These are phyloP conservation scores for Melikaiella ostensackeni DNA, from an alignment of 2,888 invertebrate species.

Conservation along the genomic window DNA sequence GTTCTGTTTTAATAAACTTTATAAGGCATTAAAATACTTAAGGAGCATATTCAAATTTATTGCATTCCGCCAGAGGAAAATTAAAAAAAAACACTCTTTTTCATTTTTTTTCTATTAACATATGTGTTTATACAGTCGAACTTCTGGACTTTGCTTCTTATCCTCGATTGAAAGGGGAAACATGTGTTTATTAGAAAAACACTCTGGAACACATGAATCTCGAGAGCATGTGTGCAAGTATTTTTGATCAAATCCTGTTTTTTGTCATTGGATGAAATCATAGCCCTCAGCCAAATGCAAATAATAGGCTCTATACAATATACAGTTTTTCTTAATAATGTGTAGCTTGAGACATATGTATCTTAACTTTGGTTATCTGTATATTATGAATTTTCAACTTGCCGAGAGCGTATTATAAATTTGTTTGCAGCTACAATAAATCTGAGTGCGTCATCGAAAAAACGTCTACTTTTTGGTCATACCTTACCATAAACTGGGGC, in stretches of 20 bases:
- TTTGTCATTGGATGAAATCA: no score
- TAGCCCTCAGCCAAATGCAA: no score
- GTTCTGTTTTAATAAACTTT: neutral
- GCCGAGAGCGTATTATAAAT: no score
- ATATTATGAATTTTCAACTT: no score
- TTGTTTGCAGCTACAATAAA: no score
- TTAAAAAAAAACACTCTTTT: neutral
- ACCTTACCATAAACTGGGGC: no score
- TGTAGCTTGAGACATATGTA: no score
- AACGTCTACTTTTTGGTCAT: no score
- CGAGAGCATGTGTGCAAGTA: neutral
- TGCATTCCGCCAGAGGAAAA: neutral
- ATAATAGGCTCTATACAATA: no score
- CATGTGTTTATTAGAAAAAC: constrained; percentile 14
- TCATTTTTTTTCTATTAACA: neutral
- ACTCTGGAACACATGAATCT: neutral
- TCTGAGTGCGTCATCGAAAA: no score
- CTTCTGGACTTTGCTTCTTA: neutral
- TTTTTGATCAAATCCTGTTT: neutral
- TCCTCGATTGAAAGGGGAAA: neutral
- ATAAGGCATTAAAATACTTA: neutral
- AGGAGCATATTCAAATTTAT: neutral
- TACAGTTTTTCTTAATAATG: no score
- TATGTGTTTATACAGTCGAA: neutral
- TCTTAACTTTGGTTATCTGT: no score